These are phyloP conservation scores for Clarias platycephalus DNA, from an alignment of 2,797 vertebrate species.

Conservation along the genomic window DNA sequence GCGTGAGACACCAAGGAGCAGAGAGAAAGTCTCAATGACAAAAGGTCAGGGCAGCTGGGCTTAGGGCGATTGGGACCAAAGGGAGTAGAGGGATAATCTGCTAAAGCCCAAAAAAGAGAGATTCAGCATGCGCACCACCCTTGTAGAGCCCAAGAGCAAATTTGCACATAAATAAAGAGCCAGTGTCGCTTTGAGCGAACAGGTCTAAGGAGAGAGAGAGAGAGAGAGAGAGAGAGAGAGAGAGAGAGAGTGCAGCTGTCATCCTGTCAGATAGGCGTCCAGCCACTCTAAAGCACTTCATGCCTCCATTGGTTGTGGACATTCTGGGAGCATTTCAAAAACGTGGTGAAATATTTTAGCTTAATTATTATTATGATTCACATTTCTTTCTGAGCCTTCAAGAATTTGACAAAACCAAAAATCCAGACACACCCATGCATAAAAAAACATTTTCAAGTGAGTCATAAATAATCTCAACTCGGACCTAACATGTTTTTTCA, in stretches of 20 bases:
- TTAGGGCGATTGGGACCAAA: constrained; percentile 81
- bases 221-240: constrained; percentile 54
- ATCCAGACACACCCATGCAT: neutral
- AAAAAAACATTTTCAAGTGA: neutral
- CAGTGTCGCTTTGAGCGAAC: constrained; percentile 82
- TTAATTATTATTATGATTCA: constrained; percentile 4
- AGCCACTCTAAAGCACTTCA: constrained; percentile 38
- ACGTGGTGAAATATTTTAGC: constrained; percentile 1
- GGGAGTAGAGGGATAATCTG: constrained; percentile 86
- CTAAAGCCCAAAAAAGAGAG: constrained; percentile 83
- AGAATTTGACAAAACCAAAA: neutral
- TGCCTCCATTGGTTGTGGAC: constrained; percentile 35
- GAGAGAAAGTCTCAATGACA: constrained; percentile 79
- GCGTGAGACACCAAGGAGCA: constrained; percentile 63
- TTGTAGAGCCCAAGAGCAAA: constrained; percentile 80
- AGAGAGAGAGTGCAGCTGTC: constrained; percentile 53
- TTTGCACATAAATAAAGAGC: constrained; percentile 89
- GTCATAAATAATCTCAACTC: neutral
- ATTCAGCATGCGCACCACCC: constrained; percentile 82
- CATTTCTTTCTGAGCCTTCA: neutral
- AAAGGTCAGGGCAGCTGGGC: constrained; percentile 87
- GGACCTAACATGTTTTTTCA: neutral
- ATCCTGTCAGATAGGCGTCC: constrained; percentile 45
- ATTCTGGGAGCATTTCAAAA: constrained; percentile 37
- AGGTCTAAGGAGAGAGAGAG: constrained; percentile 70